phyloP scores from a whole-genome alignment of 2,113 vertebrate genomes.

The Oenanthe oenanthe region DNA sequence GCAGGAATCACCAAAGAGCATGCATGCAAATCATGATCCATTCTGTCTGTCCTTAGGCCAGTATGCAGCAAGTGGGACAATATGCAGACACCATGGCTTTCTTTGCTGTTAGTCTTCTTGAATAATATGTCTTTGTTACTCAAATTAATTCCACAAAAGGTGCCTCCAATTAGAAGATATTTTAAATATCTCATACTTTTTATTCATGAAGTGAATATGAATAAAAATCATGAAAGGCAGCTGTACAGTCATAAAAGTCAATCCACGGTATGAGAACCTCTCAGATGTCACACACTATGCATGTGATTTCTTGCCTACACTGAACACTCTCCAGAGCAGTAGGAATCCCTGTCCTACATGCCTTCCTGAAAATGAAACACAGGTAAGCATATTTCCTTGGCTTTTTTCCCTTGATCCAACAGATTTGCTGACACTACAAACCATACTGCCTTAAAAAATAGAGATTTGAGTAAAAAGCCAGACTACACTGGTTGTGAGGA shows the following conservation, averaged over 20 bases:
- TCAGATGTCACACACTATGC: background rate
- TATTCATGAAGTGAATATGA: background rate
- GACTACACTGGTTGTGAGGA: background rate
- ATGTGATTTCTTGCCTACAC: background rate
- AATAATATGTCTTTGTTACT: background rate
- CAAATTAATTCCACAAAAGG: background rate
- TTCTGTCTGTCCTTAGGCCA: background rate
- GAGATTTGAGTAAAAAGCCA: background rate
- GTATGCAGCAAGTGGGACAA: background rate
- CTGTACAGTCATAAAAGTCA: background rate
- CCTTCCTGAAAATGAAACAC: background rate
- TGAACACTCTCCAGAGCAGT: background rate
- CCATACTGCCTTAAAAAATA: background rate
- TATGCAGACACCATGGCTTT: rapidly evolving
- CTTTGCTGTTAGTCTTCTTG: background rate
- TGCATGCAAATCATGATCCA: background rate
- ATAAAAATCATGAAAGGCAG: background rate
- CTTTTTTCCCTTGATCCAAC: background rate
- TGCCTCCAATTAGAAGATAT: background rate
- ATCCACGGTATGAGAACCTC: background rate
- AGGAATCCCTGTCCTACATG: background rate
- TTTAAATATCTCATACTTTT: background rate
- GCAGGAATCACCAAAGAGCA: background rate
- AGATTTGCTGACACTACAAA: background rate
- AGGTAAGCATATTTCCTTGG: background rate